Evolutionary conservation across 2,888 invertebrate species (phyloP), one percentile per base, ranked within the genome.

Genomic region (Leptopilina myrica): DNA sequence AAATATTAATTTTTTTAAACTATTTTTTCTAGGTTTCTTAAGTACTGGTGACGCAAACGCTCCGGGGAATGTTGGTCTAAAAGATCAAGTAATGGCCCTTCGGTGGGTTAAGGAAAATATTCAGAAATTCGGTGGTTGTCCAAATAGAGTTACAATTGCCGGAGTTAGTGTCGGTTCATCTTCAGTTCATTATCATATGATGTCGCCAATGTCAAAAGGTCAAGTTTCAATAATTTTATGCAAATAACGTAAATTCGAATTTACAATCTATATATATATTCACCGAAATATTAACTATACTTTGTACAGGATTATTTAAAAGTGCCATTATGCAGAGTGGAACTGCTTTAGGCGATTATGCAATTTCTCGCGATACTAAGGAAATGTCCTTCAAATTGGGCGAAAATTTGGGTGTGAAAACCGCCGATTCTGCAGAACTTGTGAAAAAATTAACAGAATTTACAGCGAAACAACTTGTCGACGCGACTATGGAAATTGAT

Each of bases 131-230:
- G 90, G 91, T n/a, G 91, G 90, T 14, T 88, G 87, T 79, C 85
- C 86, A 0, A 79, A 86, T 5, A 86, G 85, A 78, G 86, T 91
- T 2, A 90, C 91, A 0, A 83, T 91, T 53, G 88, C 88, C 26
- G 90, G 90, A 9, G 78, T 83, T 0, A 86, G 85, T 64, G 81
- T 88, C 0, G 90, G 90, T 4, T 86, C 78, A 20, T 85, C 87
- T 2, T 82, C 87, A 3, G 89, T 87, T 59, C 87, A 89, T 43
- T 88, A 87, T 69, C 90, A 90, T 67, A 87, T 90, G 88, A 7
- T 89, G 64, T 90, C 90, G 3, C 89, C 90, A 0, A 90, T 90
- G 90, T 90, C 90, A 1, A 83, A 87, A 79, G 90, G 90, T 89
- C 80, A 11, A 49, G 8, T 33, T 33, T 3, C 5, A 33, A 33